Percentiles rank a stretch among this genome's conserved stretches.
phyloP scores from a whole-genome alignment of 1,140 invertebrate species.

The Bombus terrestris region DNA sequence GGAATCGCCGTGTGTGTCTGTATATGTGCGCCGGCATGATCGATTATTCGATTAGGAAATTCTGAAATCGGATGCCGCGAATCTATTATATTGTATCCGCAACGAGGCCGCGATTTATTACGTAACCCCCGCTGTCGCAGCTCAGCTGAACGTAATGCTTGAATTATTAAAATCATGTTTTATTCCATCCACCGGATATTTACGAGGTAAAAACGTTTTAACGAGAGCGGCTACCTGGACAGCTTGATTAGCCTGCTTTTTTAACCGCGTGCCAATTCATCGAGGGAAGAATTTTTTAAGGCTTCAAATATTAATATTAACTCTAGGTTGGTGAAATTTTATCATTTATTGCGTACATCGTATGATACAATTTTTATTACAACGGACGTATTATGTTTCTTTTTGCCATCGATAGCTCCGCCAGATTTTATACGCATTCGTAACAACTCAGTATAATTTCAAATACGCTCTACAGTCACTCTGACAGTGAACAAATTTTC shows the following conservation, averaged over 20 bases:
- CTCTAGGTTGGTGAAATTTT: not conserved
- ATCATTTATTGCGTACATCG: not conserved
- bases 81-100: slow-evolving; percentile 22
- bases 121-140: slow-evolving; percentile 3
- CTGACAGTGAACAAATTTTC: too few species aligned
- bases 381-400: not conserved
- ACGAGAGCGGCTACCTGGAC: not conserved
- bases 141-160: not conserved
- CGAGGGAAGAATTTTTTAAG: not conserved
- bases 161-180: slow-evolving; percentile 25
- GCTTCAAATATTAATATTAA: not conserved
- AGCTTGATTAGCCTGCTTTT: too few species aligned
- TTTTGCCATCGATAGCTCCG: too few species aligned
- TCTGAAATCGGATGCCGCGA: slow-evolving; percentile 30
- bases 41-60: slow-evolving; percentile 44
- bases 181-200: not conserved
- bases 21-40: not conserved
- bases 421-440: too few species aligned
- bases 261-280: not conserved
- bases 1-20: not conserved
- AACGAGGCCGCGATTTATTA: slow-evolving; percentile 16
- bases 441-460: too few species aligned
- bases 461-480: too few species aligned
- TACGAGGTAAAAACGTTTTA: not conserved
- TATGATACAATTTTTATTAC: not conserved